Evolutionary conservation across 2,113 vertebrate species (phyloP).

Genomic region (Myotis brandtii): DNA sequence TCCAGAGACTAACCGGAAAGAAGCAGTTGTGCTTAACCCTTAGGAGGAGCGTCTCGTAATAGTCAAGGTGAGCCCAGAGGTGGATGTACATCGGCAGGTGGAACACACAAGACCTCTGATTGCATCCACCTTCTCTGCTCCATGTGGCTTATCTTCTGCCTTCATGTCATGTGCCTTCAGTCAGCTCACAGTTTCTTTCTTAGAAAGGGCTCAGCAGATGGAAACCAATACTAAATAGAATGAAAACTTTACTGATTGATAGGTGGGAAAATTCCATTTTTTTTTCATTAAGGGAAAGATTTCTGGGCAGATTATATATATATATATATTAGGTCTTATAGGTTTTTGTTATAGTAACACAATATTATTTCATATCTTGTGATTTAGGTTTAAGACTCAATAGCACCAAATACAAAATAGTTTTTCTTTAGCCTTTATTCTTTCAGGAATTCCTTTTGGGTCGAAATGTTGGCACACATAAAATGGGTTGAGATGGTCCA

Average conservation of each 20-base stretch:
- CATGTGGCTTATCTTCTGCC: neutral
- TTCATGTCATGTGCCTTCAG: neutral
- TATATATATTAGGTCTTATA: neutral
- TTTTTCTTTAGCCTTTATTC: neutral
- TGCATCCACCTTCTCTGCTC: neutral
- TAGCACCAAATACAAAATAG: neutral
- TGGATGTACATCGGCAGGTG: neutral
- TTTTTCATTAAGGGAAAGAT: neutral
- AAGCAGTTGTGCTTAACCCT: neutral
- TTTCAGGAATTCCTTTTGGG: neutral
- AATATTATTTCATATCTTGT: neutral
- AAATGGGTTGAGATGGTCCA: neutral
- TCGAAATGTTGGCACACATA: neutral
- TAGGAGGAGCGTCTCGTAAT: fast-evolving
- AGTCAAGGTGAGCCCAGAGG: fast-evolving
- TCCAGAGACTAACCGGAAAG: neutral
- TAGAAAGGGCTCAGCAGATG: neutral
- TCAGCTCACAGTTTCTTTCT: neutral
- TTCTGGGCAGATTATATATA: neutral
- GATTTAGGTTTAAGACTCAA: neutral
- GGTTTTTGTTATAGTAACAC: neutral
- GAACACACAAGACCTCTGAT: neutral
- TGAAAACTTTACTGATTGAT: neutral
- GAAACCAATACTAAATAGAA: neutral
- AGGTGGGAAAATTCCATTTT: neutral